phyloP scores from a whole-genome alignment of 2,888 invertebrate genomes.

The Cinara cedri region DNA sequence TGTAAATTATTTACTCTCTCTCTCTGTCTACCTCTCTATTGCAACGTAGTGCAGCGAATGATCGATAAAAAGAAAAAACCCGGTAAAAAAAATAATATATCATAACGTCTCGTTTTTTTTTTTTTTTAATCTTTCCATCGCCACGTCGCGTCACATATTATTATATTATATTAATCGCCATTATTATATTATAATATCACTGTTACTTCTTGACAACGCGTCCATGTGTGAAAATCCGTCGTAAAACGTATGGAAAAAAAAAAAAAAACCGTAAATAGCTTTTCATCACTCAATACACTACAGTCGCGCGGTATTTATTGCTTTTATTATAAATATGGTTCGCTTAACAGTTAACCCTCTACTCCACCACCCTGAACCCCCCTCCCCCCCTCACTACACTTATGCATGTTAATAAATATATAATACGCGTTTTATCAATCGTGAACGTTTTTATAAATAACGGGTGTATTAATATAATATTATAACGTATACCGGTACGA shows the following conservation, averaged over 20 bases:
- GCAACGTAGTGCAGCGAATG: neutral
- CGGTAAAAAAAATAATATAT: neutral
- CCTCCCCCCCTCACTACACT: too few species aligned
- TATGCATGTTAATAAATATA: too few species aligned
- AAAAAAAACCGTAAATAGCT: neutral
- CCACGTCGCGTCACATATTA: neutral
- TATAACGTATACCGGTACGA: too few species aligned
- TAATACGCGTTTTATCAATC: too few species aligned
- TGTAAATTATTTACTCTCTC: too few species aligned
- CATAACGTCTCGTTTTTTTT: neutral
- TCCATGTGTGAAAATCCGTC: slow-evolving; percentile 10
- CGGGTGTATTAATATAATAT: too few species aligned
- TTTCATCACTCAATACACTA: too few species aligned
- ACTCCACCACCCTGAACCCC: too few species aligned
- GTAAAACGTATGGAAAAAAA: neutral
- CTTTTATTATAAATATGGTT: slow-evolving; percentile 14
- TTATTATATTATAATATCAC: neutral
- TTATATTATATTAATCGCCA: neutral
- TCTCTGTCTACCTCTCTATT: too few species aligned
- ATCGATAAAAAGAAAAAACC: neutral
- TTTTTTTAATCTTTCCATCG: neutral
- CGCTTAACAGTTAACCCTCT: neutral
- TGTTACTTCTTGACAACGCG: slow-evolving; percentile 2
- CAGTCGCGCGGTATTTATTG: neutral
- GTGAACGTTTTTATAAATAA: too few species aligned